Evolutionary conservation across 2,888 invertebrate genomes (phyloP).

Genomic region (Rhagonycha fulva): DNA sequence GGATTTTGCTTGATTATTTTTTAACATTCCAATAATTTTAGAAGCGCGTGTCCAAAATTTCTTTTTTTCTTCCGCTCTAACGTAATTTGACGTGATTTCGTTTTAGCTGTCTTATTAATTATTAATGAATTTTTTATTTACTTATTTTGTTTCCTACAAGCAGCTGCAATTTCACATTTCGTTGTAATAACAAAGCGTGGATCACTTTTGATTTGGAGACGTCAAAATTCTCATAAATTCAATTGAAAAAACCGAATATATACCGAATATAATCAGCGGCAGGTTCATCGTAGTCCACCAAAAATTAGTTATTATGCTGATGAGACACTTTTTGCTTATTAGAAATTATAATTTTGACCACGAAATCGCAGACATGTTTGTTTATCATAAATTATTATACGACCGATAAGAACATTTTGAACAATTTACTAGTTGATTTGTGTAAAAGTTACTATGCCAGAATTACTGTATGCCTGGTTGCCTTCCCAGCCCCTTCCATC

Average conservation of each 20-base stretch:
- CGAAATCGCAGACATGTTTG: neutral
- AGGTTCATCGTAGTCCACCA: neutral
- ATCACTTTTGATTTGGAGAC: neutral
- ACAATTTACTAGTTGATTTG: no score
- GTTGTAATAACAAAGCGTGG: neutral
- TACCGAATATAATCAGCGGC: neutral
- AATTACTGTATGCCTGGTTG: neutral
- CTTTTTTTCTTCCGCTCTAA: neutral
- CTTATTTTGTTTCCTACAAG: neutral
- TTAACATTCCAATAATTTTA: neutral
- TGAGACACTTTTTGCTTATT: neutral
- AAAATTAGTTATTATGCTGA: neutral
- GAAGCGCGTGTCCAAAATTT: neutral
- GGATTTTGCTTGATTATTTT: neutral
- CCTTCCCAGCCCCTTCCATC: neutral
- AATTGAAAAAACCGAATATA: neutral
- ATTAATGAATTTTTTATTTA: neutral
- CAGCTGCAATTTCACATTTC: neutral
- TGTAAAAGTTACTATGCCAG: no score
- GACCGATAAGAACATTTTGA: neutral
- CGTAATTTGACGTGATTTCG: neutral
- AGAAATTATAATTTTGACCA: neutral
- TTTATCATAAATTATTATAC: neutral
- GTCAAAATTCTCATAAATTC: neutral
- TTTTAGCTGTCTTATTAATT: neutral